Base-by-base conservation (phyloP, 2,888 invertebrate genomes). In the Bembecia ichneumoniformis region DNA sequence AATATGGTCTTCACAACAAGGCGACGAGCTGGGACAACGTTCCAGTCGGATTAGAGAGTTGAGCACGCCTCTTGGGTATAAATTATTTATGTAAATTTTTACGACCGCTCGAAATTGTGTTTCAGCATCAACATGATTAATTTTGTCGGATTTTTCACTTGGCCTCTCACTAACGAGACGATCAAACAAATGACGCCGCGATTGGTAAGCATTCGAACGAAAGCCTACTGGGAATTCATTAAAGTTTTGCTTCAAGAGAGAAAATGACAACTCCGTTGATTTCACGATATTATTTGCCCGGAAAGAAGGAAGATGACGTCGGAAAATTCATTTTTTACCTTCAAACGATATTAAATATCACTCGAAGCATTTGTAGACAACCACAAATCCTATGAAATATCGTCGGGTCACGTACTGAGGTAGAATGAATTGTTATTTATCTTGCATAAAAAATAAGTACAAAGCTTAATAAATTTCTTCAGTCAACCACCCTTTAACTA, bases 41-140 rank as follows among this genome's bases (percentile, higher is more conserved):
- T 55, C 57, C 58, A 52, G 60, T 57, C 53, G 64, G 72, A 74
- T 78, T 74, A 78, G 68, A 71, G 69, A 70, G 59, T 54, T 56
- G 60, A 66, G 55, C 62, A 55, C 60, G 68, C 66, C 80, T 74
- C 80, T 66, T 63, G 82, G 71, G 82, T 75, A 80, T 81, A 83
- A 79, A 84, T 83, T 84, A 84, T 78, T 80, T 82, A 84, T 83
- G 82, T 82, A 79, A 83, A 82, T 83, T 77, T 73, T 76, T 78
- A 79, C 73, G 76, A 74, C 77, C 74, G 71, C 68, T 76, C 74
- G 71, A 76, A 81, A 82, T 83, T 77, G 74, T 82, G 76, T 82
- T 83, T 82, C 77, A 78, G 79, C 68, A 75, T 77, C 71, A 69
- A 76, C 71, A 69, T 84, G 83, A 86, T 84, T 81, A 81, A 84